Conservation (phyloP, 2,888 invertebrate genomes). For the Fragum whitleyi region DNA sequence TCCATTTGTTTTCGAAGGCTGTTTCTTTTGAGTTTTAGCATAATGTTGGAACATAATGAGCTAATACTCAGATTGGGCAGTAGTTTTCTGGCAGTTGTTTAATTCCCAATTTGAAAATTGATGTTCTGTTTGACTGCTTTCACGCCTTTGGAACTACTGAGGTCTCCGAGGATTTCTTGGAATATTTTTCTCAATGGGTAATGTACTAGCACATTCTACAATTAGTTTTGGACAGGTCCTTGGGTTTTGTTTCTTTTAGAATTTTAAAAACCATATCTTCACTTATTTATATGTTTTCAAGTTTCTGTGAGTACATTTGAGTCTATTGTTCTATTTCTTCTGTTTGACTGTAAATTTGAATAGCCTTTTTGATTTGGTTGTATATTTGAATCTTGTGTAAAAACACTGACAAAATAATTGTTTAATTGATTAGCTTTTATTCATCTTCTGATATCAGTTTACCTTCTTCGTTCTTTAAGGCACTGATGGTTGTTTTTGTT, state of each 20-base stretch:
- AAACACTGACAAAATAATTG: no score
- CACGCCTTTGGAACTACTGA: neutral
- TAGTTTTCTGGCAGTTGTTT: neutral
- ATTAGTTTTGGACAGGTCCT: slow-evolving; percentile 1
- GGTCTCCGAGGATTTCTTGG: neutral
- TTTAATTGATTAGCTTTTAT: neutral
- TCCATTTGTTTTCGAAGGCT: slow-evolving; percentile 9
- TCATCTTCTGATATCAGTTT: neutral
- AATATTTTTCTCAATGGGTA: neutral
- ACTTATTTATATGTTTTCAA: neutral
- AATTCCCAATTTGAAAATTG: neutral
- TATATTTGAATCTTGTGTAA: no score
- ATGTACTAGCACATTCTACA: neutral
- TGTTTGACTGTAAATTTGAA: neutral
- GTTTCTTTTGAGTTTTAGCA: slow-evolving; percentile 9
- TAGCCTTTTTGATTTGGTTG: neutral
- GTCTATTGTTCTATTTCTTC: no score
- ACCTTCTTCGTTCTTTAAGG: neutral
- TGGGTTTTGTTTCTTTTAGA: neutral
- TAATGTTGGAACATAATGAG: neutral
- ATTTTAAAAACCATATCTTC: neutral
- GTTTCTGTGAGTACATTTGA: no score
- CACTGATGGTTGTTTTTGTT: neutral
- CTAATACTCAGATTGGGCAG: slow-evolving; percentile 17
- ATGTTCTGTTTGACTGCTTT: neutral